phyloP scores from a whole-genome alignment of 92 coral and sea anemone species.

The Bergia puertoricense region DNA sequence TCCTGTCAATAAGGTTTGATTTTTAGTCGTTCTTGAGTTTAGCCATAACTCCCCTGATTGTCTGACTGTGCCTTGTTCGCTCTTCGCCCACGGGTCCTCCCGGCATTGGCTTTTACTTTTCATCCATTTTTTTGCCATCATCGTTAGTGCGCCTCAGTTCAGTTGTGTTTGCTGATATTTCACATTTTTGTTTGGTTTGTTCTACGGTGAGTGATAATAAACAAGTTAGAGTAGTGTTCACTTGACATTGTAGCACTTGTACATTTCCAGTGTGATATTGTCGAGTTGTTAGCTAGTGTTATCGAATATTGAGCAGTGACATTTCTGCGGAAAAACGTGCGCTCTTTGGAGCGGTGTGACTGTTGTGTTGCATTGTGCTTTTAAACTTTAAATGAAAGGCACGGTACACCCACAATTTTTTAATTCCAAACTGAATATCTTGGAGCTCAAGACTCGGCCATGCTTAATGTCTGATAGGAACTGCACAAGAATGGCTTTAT shows the following conservation, averaged over 20 bases:
- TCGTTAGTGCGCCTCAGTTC: neutral
- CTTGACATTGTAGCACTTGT: neutral
- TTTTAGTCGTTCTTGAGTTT: neutral
- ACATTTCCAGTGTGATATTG: neutral
- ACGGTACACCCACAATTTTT: neutral
- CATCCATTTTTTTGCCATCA: neutral
- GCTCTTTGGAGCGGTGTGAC: neutral
- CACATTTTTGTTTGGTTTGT: neutral
- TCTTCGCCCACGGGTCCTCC: no score
- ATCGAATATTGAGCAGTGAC: neutral
- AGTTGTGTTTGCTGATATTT: neutral
- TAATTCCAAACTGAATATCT: neutral
- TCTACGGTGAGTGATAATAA: neutral
- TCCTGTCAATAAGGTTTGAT: slow-evolving; percentile 2
- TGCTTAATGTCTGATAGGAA: neutral
- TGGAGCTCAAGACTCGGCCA: neutral
- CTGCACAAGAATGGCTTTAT: neutral
- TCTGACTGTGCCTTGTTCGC: neutral
- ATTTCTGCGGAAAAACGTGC: neutral
- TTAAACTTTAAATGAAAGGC: neutral
- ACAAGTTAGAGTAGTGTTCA: neutral
- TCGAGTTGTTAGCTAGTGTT: neutral
- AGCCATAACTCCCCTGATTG: neutral
- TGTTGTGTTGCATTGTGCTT: neutral
- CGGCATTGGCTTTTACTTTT: neutral